Percentiles rank a stretch among this genome's conserved stretches.
Conservation (phyloP, 2,113 vertebrate species). For the Pterophyllum scalare region DNA sequence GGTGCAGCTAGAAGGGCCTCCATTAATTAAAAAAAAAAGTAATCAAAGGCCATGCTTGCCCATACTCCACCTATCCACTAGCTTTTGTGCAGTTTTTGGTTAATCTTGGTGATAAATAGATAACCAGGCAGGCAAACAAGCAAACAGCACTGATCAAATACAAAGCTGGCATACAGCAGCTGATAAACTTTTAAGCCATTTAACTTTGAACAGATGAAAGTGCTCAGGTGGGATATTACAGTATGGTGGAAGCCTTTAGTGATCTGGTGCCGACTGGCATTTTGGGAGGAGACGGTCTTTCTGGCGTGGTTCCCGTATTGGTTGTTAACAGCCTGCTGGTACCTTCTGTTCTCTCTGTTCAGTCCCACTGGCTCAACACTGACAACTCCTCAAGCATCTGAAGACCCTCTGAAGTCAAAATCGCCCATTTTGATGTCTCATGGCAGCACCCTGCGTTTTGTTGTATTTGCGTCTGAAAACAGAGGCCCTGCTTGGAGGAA, state of each 20-base stretch:
- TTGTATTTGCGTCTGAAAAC: slow-evolving; percentile 79
- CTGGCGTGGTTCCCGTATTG: slow-evolving; percentile 72
- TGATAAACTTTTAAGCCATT: slow-evolving; percentile 51
- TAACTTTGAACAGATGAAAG: slow-evolving; percentile 61
- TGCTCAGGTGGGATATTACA: slow-evolving; percentile 61
- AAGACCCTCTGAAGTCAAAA: slow-evolving; percentile 83
- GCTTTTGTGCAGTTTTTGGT: background rate
- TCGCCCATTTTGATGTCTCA: slow-evolving; percentile 76
- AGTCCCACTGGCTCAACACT: slow-evolving; percentile 67
- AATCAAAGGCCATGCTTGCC: background rate
- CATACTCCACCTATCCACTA: background rate
- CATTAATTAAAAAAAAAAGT: background rate
- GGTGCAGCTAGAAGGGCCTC: background rate
- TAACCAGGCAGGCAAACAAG: background rate
- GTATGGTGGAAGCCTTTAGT: slow-evolving; percentile 59
- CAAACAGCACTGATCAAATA: background rate
- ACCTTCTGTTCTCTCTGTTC: slow-evolving; percentile 79
- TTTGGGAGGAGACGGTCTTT: slow-evolving; percentile 73
- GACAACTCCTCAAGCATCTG: slow-evolving; percentile 76
- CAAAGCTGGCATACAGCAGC: slow-evolving; percentile 21
- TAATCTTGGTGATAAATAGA: background rate
- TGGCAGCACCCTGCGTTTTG: slow-evolving; percentile 71
- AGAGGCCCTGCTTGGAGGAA: slow-evolving; percentile 67
- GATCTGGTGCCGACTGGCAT: slow-evolving; percentile 70
- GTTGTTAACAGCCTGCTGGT: slow-evolving; percentile 78